phyloP scores from a whole-genome alignment of 2,797 vertebrate genomes.

The Paedocypris micromegethes region DNA sequence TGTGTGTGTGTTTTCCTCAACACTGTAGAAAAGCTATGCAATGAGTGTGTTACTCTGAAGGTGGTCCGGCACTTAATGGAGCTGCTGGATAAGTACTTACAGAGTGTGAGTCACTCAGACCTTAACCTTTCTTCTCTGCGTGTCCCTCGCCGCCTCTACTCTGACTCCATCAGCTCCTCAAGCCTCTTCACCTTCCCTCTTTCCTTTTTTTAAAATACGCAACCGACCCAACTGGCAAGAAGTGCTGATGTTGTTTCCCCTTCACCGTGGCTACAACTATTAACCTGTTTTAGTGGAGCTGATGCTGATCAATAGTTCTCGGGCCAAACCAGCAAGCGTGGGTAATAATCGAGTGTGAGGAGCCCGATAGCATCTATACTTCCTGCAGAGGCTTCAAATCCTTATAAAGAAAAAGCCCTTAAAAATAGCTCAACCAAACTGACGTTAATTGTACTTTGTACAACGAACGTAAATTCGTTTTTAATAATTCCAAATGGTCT shows the following conservation, averaged over 20 bases:
- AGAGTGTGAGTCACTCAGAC: constrained; percentile 48
- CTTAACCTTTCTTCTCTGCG: constrained; percentile 48
- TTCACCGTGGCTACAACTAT: constrained; percentile 24
- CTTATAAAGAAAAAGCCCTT: background rate
- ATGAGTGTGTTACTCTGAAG: constrained; percentile 53
- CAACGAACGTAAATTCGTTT: no score
- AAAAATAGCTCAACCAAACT: background rate
- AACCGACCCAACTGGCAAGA: constrained; percentile 36
- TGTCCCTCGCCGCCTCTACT: constrained; percentile 38
- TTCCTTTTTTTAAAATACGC: constrained; percentile 31
- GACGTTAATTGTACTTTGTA: no score
- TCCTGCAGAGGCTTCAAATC: background rate
- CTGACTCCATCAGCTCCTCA: constrained; percentile 42
- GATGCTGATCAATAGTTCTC: constrained; percentile 26
- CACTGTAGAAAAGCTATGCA: constrained; percentile 37
- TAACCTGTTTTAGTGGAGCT: constrained; percentile 40
- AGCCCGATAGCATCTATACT: background rate
- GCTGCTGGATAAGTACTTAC: constrained; percentile 47
- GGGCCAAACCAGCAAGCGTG: background rate
- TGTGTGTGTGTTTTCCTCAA: constrained; percentile 26
- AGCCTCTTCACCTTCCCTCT: constrained; percentile 44
- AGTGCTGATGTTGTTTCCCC: constrained; percentile 40
- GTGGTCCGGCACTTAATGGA: constrained; percentile 47
- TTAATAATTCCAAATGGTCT: no score
- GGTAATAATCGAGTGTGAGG: constrained; percentile 1